Base-by-base conservation (phyloP, 2,797 vertebrate genomes). In the Rhynchonycteris naso region DNA sequence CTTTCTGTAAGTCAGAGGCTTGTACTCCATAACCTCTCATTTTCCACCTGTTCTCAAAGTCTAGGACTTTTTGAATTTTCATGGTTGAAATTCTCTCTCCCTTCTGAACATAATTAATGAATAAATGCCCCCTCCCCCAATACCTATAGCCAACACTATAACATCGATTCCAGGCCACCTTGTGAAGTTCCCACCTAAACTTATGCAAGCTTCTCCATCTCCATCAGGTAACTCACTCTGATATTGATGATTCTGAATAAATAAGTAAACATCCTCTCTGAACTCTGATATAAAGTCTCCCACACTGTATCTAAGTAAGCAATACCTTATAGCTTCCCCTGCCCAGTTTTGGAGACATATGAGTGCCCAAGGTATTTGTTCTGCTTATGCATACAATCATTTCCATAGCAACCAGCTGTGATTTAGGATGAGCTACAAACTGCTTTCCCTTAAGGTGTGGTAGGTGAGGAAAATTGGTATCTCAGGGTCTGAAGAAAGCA, bases 351-450 rank as follows among this genome's bases (percentile, higher is more conserved):
- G 90, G 90, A 95, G 84, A 92, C 84, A 94, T 76, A 87, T 10
- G 80, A 84, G 80, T 9, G 47, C 30, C 66, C 35, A 63, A 86
- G 75, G 83, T 90, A 61, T 96, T 95, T 87, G 75, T 88, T 96
- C 69, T 75, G 80, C 76, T 71, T 88, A 59, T 84, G 47, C 15
- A 4, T 76, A 72, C 43, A 69, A 63, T 65, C 69, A 96, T 97
- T 94, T 95, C 96, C 96, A 97, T 95, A 93, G 95, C 94, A 97
- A 97, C 95, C 84, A 86, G 90, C 68, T 79, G 84, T 85, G 89
- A 88, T 88, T 92, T 80, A 72, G 75, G 69, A 74, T 47, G 80
- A 89, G 38, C 78, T 71, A 21, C 89, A 74, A 68, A 92, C 91
- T 21, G 72, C 68, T 58, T 90, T 66, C 2, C 8, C 72, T 82